Evolutionary conservation across 2,113 vertebrate genomes (phyloP).

Genomic region (Balaenoptera acutorostrata): DNA sequence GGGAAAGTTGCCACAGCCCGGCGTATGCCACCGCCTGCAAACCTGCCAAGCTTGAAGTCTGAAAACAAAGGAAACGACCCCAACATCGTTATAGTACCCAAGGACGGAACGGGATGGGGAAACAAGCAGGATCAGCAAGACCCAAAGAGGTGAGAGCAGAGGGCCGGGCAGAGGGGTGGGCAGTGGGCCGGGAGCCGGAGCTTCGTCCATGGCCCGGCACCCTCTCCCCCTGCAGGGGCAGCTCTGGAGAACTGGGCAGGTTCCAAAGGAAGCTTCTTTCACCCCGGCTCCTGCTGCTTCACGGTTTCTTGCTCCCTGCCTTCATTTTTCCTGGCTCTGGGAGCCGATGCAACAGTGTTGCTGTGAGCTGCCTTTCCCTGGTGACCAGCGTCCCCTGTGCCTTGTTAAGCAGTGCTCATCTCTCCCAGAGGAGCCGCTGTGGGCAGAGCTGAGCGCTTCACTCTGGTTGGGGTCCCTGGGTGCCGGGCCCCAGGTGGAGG

Average conservation of each 20-base stretch:
- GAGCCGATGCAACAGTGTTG: neutral
- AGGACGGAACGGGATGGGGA: conserved; percentile 99
- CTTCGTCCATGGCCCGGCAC: accelerated
- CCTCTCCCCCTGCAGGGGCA: neutral
- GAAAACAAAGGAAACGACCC: conserved; percentile 99
- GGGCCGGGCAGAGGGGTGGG: neutral
- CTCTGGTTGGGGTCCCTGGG: neutral
- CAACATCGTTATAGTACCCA: conserved; percentile 98
- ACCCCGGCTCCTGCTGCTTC: neutral
- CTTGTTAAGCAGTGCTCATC: neutral
- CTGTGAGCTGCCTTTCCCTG: neutral
- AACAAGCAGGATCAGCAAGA: conserved; percentile 99
- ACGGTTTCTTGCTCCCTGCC: neutral
- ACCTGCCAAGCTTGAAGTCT: conserved; percentile 99
- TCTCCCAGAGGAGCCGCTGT: neutral
- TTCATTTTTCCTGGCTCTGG: neutral
- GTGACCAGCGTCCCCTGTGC: neutral
- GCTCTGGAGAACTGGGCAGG: neutral
- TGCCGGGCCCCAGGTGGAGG: neutral
- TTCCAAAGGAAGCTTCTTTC: accelerated
- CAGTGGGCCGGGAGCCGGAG: accelerated
- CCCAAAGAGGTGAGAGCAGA: conserved; percentile 92
- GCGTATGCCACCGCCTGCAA: conserved; percentile 99
- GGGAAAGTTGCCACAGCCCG: conserved; percentile 99
- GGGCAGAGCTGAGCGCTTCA: accelerated